These are phyloP conservation scores for Euplagia quadripunctaria DNA, from an alignment of 2,888 invertebrate genomes.

Conservation along the genomic window DNA sequence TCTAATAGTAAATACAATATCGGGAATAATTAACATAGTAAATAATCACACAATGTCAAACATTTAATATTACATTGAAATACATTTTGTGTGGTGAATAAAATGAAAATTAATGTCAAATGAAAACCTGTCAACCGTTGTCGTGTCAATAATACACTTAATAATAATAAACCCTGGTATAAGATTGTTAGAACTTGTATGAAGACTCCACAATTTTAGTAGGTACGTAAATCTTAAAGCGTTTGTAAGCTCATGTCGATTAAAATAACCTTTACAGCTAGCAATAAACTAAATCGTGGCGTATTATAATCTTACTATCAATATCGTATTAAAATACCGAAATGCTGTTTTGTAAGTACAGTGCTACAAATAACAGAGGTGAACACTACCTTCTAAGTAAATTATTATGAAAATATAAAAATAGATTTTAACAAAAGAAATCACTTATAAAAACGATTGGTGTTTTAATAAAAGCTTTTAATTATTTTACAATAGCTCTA, in stretches of 20 bases:
- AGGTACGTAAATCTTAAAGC: constrained; percentile 68
- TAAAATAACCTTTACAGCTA: constrained; percentile 67
- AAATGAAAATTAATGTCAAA: neutral
- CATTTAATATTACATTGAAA: neutral
- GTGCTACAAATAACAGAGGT: constrained; percentile 50
- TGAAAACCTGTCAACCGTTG: neutral
- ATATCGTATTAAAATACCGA: constrained; percentile 55
- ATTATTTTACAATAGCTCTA: constrained; percentile 25
- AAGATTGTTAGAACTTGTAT: constrained; percentile 27
- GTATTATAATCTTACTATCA: constrained; percentile 45
- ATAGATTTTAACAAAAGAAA: constrained; percentile 24
- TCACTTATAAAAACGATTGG: constrained; percentile 14
- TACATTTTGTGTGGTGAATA: neutral
- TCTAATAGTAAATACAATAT: constrained; percentile 20
- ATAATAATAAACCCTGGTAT: constrained; percentile 31
- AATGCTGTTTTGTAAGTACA: constrained; percentile 54
- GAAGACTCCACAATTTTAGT: constrained; percentile 46
- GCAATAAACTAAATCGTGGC: constrained; percentile 63
- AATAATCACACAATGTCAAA: neutral
- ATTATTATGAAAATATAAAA: constrained; percentile 18
- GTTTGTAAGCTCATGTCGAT: constrained; percentile 76
- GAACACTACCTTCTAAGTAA: constrained; percentile 22
- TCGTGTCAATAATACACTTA: constrained; percentile 3
- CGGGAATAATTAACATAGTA: constrained; percentile 23
- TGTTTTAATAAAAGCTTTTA: constrained; percentile 3